phyloP scores from a whole-genome alignment of 1,140 invertebrate species.

The Lordiphosa collinella region DNA sequence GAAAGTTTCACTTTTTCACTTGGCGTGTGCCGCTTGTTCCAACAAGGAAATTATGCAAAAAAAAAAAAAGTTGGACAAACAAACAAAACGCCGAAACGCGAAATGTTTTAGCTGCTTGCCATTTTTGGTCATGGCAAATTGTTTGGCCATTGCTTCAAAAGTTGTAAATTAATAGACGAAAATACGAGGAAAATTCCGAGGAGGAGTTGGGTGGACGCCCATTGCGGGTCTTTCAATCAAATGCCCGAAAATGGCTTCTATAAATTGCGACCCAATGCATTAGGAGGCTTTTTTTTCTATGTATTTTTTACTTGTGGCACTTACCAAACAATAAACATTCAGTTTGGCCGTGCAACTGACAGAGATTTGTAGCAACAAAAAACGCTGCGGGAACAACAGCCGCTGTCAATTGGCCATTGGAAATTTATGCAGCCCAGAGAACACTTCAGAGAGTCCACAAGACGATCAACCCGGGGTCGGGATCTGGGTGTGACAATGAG shows the following conservation, averaged over 20 bases:
- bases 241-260: constrained; percentile 64
- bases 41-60: constrained; percentile 59
- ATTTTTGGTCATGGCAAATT: constrained; percentile 57
- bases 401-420: constrained; percentile 53
- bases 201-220: constrained; percentile 53
- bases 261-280: constrained; percentile 65
- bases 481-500: constrained; percentile 64
- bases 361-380: constrained; percentile 68
- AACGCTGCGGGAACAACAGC: constrained; percentile 28
- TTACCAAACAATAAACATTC: constrained; percentile 77
- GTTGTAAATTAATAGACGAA: constrained; percentile 76
- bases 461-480: constrained; percentile 10
- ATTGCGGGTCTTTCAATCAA: constrained; percentile 68
- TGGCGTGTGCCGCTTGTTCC: constrained; percentile 45
- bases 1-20: constrained; percentile 65
- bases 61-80: constrained; percentile 3
- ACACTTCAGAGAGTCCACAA: constrained; percentile 13
- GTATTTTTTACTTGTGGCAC: constrained; percentile 44
- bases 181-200: constrained; percentile 44
- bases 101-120: constrained; percentile 59
- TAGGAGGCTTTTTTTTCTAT: constrained; percentile 44
- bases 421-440: constrained; percentile 64
- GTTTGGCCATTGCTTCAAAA: constrained; percentile 55
- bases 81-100: constrained; percentile 36
- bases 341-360: constrained; percentile 66